A percentile compares a stretch with the other conserved stretches of the same genome.
Conservation (phyloP, 1,140 invertebrate genomes). For the Grapholita molesta region DNA sequence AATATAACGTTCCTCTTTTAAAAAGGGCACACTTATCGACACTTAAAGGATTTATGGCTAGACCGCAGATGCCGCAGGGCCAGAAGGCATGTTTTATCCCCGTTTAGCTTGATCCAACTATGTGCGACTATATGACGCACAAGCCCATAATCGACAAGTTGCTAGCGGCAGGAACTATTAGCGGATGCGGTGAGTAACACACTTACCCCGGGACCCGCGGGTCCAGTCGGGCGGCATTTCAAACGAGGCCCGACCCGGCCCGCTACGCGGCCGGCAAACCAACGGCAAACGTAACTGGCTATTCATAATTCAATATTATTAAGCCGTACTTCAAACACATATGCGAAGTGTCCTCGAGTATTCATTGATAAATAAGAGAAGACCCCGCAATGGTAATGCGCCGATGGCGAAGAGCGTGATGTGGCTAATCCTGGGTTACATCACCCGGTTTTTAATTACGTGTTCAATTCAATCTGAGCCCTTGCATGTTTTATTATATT, state of each 20-base stretch:
- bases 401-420: not conserved
- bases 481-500: conserved; percentile 3
- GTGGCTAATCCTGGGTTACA: not conserved
- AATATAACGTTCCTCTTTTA: not conserved
- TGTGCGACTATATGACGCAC: not conserved
- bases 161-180: conserved; percentile 22
- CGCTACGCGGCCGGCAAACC: conserved; percentile 24
- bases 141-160: not conserved
- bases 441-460: not conserved
- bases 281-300: conserved; percentile 17
- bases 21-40: not conserved
- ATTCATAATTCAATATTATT: conserved; percentile 13
- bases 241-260: conserved; percentile 26
- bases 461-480: not conserved
- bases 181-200: conserved; percentile 35
- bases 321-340: not conserved
- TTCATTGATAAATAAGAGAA: not conserved
- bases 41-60: conserved; percentile 2
- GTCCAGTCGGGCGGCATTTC: conserved; percentile 39
- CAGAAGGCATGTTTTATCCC: conserved; percentile 8
- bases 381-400: not conserved
- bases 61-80: not conserved
- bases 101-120: not conserved
- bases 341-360: not conserved
- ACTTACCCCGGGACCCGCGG: conserved; percentile 26